Base-by-base conservation (phyloP, 2,888 invertebrate species). In the Monochamus alternatus region DNA sequence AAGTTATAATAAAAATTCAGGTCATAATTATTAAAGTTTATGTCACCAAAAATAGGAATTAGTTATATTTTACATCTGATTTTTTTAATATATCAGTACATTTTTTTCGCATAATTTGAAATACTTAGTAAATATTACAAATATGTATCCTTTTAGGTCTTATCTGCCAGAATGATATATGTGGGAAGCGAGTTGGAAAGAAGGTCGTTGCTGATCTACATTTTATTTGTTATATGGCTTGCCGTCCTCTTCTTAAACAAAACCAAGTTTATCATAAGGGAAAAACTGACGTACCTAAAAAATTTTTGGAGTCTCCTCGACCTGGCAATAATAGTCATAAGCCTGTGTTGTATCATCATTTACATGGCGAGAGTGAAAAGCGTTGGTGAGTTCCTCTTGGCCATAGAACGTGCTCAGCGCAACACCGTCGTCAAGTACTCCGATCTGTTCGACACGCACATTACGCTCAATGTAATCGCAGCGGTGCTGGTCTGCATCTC, bases 281-380 rank as follows among this genome's bases (percentile, higher is more conserved):
- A 76, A 8, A 55, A 65, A 22, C 62, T 58, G 14, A 59, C 43
- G 7, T 78, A 79, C 31, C 77, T 80, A 62, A 78, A 75, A 32
- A 76, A 81, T 43, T 8, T 80, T 3, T 85, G 84, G 84, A 75
- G 80, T 1, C 22, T 82, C 32, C 67, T 84, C 22, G 85, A 85
- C 64, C n/a, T 84, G 22, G 8, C 79, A 8, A 85, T 85, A 71
- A 81, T 82, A n/a, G 14, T 78, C 3, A 67, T 81, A 60, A 83
- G 80, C 32, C 12, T 80, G 5, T 38, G 66, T 3, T 77, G 78
- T n/a, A 76, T 84, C 22, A 47, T 73, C 8, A 59, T 83, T 32
- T 84, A 80, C 51, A 66, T 74, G 10, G 63, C 51, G 14, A 69
- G 78, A 55, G 43, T 63, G 3, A 10, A 22, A 8, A 14, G 43